A percentile compares a stretch with the other conserved stretches of the same genome.
phyloP scores from a whole-genome alignment of 1,140 invertebrate genomes.

The Sminthurinus signatus region DNA sequence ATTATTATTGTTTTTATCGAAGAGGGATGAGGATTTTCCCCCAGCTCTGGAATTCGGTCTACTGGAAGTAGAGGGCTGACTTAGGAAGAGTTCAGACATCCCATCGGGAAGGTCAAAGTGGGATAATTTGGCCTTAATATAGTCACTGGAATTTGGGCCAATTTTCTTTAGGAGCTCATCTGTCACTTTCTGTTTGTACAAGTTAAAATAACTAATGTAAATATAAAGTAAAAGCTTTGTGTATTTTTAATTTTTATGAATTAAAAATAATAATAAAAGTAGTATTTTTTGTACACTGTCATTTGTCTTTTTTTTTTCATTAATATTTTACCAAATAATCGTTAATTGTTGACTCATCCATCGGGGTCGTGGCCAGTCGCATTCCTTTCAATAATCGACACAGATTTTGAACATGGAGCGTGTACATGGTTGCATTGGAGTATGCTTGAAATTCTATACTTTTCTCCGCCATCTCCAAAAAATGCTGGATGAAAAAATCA shows the following conservation, averaged over 20 bases:
- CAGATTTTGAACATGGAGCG: constrained; percentile 61
- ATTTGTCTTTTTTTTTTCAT: background rate
- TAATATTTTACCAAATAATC: background rate
- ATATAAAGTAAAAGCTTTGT: too few relatives aligned
- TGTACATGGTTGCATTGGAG: constrained; percentile 56
- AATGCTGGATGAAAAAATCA: constrained; percentile 62
- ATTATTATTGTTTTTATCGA: too few relatives aligned
- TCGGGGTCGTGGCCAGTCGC: background rate
- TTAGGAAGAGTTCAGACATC: background rate
- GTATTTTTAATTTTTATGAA: background rate
- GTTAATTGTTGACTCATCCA: background rate
- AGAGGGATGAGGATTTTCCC: too few relatives aligned
- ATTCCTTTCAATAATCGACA: constrained; percentile 51
- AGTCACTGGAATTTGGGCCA: background rate
- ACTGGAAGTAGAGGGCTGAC: background rate
- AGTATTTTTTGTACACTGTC: background rate
- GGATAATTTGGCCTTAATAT: background rate
- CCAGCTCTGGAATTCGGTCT: too few relatives aligned
- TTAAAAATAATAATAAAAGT: background rate
- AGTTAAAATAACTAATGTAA: too few relatives aligned
- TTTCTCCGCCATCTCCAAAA: constrained; percentile 57
- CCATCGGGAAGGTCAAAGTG: background rate
- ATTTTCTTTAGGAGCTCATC: too few relatives aligned
- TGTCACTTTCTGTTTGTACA: too few relatives aligned
- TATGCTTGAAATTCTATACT: constrained; percentile 55